Percentiles rank a stretch among this genome's conserved stretches.
phyloP scores from a whole-genome alignment of 2,888 invertebrate genomes.

The Dicyrtoma fusca region DNA sequence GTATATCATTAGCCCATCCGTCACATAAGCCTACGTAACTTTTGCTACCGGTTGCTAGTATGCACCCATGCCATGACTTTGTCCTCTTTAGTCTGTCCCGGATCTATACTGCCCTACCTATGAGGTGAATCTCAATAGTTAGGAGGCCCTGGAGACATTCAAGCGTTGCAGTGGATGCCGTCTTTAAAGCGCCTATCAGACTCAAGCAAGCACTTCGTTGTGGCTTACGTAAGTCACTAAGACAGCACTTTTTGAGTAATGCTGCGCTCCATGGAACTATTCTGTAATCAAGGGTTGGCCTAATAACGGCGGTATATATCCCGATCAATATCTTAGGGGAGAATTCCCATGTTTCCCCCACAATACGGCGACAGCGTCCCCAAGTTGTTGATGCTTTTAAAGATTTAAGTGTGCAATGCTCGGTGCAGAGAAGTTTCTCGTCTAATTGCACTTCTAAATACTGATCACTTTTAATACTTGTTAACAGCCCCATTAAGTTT shows the following conservation, averaged over 20 bases:
- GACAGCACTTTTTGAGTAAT: neutral
- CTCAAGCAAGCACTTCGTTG: constrained; percentile 33
- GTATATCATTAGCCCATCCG: neutral
- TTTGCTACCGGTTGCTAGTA: neutral
- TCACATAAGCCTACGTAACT: neutral
- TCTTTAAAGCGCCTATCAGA: too few species aligned
- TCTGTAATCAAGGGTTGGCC: constrained; percentile 38
- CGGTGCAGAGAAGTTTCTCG: too few species aligned
- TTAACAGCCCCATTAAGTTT: neutral
- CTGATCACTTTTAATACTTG: constrained; percentile 5
- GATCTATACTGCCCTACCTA: neutral
- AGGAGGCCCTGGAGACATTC: constrained; percentile 28
- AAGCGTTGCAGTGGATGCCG: constrained; percentile 20
- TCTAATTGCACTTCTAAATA: constrained; percentile 43
- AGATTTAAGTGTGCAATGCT: too few species aligned
- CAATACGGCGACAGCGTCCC: constrained; percentile 35
- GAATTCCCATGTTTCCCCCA: constrained; percentile 39
- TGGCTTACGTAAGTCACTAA: constrained; percentile 12
- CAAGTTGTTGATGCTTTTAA: neutral
- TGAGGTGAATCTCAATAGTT: constrained; percentile 12
- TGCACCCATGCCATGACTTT: constrained; percentile 53
- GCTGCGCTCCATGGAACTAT: constrained; percentile 33
- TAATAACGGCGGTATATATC: constrained; percentile 41
- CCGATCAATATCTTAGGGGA: constrained; percentile 32
- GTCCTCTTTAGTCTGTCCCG: constrained; percentile 65